Conservation (phyloP, 2,797 vertebrate species). For the Gouania willdenowi region DNA sequence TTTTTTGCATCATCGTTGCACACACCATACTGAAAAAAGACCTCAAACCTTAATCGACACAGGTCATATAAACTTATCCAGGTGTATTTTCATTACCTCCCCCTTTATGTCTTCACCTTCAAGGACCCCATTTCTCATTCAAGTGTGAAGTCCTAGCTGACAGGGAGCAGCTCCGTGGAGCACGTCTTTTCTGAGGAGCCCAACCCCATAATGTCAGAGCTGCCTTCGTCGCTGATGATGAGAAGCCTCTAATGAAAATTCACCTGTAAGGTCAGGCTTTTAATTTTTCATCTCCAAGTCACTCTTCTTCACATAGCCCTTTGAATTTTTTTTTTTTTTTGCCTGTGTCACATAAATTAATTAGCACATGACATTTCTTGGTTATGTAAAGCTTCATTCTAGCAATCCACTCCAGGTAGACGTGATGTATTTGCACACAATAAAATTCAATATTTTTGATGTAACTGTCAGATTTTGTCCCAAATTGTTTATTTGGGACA, state of each 20-base stretch:
- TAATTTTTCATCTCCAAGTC: slow-evolving; percentile 9
- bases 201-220: slow-evolving; percentile 15
- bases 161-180: neutral
- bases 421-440: no score
- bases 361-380: neutral
- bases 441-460: no score
- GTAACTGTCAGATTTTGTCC: no score
- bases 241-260: slow-evolving; percentile 8
- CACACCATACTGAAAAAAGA: neutral
- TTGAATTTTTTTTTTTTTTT: no score
- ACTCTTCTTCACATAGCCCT: neutral
- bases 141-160: slow-evolving; percentile 1
- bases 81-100: neutral
- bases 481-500: no score
- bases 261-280: slow-evolving; percentile 1
- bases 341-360: neutral
- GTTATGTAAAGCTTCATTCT: no score
- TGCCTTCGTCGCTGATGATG: neutral
- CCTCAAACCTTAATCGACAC: slow-evolving; percentile 1
- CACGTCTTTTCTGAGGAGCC: slow-evolving; percentile 1
- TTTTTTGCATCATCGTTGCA: neutral
- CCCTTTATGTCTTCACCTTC: neutral
- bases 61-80: no score
- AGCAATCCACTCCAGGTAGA: no score
- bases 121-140: neutral